phyloP scores from a whole-genome alignment of 2,113 vertebrate genomes.

The Patagioenas fasciata region DNA sequence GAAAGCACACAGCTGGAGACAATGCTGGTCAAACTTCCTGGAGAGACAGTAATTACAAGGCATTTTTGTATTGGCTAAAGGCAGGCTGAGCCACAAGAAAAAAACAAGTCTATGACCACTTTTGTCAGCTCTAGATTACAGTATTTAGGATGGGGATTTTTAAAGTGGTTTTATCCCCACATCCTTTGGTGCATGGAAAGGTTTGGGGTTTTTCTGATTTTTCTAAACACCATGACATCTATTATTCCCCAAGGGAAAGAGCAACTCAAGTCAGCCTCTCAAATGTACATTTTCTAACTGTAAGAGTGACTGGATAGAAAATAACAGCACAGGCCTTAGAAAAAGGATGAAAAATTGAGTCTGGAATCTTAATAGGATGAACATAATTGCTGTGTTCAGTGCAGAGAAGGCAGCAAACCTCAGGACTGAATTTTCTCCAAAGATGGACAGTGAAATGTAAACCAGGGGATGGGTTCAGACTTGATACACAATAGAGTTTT shows the following conservation, averaged over 20 bases:
- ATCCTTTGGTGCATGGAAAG: background rate
- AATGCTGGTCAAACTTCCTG: background rate
- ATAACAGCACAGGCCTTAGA: constrained; percentile 8
- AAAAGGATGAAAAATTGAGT: constrained; percentile 13
- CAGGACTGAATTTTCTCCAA: background rate
- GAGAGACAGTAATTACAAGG: background rate
- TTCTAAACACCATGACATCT: background rate
- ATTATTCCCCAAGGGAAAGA: background rate
- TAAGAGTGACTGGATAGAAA: background rate
- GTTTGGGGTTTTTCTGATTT: background rate
- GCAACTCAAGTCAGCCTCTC: constrained; percentile 9
- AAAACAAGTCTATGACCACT: background rate
- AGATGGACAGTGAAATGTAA: background rate
- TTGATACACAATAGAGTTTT: background rate
- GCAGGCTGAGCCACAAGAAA: background rate
- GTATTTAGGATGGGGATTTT: background rate
- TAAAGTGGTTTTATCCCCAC: background rate
- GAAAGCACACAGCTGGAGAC: background rate
- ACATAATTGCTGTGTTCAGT: background rate
- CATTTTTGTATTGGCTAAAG: background rate
- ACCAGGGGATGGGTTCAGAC: background rate
- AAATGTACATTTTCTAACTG: background rate
- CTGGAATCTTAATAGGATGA: constrained; percentile 31
- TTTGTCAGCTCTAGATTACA: background rate
- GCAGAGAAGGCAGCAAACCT: background rate